Evolutionary conservation across 92 coral and sea anemone species (phyloP).

Genomic region (Pocillopora grandis): DNA sequence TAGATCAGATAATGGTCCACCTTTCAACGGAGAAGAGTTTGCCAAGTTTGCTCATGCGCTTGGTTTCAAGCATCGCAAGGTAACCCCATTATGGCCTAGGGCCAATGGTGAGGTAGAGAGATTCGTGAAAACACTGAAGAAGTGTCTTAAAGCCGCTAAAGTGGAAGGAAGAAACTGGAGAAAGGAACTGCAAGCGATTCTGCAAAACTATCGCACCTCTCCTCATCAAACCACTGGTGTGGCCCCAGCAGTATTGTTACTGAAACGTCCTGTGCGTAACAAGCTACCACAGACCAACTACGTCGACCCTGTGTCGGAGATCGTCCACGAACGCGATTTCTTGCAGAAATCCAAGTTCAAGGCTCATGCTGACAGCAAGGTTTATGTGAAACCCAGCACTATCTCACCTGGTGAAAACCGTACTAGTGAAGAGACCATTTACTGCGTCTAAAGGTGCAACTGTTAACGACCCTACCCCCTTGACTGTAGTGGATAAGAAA

Average conservation of each 20-base stretch:
- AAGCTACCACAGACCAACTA: constrained; percentile 48
- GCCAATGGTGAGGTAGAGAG: constrained; percentile 42
- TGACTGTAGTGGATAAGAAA: constrained; percentile 54
- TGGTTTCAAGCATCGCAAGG: constrained; percentile 42
- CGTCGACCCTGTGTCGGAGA: constrained; percentile 12
- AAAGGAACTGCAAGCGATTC: constrained; percentile 9
- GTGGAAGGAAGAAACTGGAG: background rate
- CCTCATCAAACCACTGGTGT: constrained; percentile 55
- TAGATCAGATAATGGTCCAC: constrained; percentile 46
- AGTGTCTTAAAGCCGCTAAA: too few species aligned
- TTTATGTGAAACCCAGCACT: constrained; percentile 26
- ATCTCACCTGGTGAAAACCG: constrained; percentile 34
- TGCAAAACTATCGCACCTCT: constrained; percentile 57
- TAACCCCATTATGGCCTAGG: constrained; percentile 26
- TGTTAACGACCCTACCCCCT: constrained; percentile 59
- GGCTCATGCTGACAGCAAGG: constrained; percentile 38
- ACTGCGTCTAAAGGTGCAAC: constrained; percentile 32
- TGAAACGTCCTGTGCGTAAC: constrained; percentile 53
- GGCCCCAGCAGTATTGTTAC: constrained; percentile 43
- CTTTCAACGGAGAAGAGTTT: constrained; percentile 41
- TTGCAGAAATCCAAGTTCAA: constrained; percentile 41
- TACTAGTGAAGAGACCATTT: constrained; percentile 44
- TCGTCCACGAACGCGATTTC: constrained; percentile 16
- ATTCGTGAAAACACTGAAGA: constrained; percentile 38
- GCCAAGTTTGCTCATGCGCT: constrained; percentile 37